Evolutionary conservation across 1,140 invertebrate species (phyloP).

Genomic region (Andrena cerasifolii): DNA sequence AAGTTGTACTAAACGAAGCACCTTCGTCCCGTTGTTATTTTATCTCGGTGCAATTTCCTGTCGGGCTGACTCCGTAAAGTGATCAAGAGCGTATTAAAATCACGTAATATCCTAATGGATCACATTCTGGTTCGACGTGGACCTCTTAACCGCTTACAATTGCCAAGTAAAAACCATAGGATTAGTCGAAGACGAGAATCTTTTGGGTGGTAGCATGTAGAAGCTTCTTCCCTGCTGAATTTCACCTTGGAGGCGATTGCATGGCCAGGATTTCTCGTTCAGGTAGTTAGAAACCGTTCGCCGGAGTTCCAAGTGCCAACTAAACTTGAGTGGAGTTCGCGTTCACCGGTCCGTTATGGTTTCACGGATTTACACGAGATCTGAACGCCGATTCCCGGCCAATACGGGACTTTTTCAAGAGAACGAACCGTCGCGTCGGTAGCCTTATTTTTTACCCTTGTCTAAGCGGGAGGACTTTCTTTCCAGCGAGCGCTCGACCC

Average conservation of each 20-base stretch:
- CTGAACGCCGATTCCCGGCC: slow-evolving; percentile 32
- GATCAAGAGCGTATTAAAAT: too few species aligned
- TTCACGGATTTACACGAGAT: slow-evolving; percentile 53
- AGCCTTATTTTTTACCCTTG: neutral
- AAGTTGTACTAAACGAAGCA: too few species aligned
- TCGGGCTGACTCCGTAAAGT: too few species aligned
- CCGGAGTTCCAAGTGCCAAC: slow-evolving; percentile 36
- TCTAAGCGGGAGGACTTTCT: neutral
- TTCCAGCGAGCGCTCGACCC: neutral
- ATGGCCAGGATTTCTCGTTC: slow-evolving; percentile 33
- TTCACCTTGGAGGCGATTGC: neutral
- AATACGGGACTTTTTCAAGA: slow-evolving; percentile 5
- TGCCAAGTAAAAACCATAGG: neutral
- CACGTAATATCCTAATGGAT: too few species aligned
- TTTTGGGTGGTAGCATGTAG: neutral
- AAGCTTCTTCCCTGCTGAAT: neutral
- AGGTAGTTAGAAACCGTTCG: slow-evolving; percentile 44
- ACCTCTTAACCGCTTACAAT: too few species aligned
- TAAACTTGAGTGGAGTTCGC: slow-evolving; percentile 43
- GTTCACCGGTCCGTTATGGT: slow-evolving; percentile 48
- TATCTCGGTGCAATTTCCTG: too few species aligned
- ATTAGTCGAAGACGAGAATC: neutral
- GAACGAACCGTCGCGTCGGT: neutral
- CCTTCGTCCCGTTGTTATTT: too few species aligned
- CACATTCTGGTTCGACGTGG: too few species aligned